Conservation (phyloP, 2,888 invertebrate genomes). For the Formica aserva region DNA sequence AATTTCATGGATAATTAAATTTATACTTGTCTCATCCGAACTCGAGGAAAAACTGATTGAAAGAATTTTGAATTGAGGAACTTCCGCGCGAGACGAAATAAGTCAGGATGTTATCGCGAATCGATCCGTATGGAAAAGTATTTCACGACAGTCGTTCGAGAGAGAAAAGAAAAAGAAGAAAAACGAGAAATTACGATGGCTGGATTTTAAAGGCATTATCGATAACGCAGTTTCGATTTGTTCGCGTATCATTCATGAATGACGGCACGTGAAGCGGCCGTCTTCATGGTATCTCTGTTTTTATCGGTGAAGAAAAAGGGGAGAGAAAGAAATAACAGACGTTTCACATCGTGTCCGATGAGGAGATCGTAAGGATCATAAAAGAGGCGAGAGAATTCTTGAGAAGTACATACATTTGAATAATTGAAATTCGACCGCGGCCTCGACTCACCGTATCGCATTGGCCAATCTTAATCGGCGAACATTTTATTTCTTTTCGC, state of each 20-base stretch:
- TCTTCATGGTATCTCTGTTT: neutral
- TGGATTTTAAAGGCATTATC: constrained; percentile 7
- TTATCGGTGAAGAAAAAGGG: neutral
- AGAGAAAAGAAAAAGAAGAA: neutral
- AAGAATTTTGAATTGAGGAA: constrained; percentile 1
- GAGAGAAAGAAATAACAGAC: neutral
- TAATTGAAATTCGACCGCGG: constrained; percentile 28
- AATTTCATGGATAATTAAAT: constrained; percentile 39
- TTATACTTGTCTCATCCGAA: neutral
- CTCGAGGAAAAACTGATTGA: neutral
- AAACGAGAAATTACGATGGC: neutral
- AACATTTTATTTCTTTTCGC: constrained; percentile 9
- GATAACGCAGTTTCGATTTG: constrained; percentile 7
- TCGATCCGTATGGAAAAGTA: neutral
- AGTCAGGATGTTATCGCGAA: neutral
- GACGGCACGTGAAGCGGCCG: neutral
- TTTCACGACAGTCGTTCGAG: neutral
- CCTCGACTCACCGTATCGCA: constrained; percentile 10
- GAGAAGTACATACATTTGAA: constrained; percentile 23
- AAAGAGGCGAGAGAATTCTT: constrained; percentile 12
- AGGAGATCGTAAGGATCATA: neutral
- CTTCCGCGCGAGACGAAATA: neutral
- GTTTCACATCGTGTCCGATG: neutral
- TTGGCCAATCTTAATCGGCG: constrained; percentile 38
- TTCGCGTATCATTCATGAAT: neutral